Evolutionary conservation across 92 coral and sea anemone species (phyloP).

Genomic region (Epizoanthus stellaris): DNA sequence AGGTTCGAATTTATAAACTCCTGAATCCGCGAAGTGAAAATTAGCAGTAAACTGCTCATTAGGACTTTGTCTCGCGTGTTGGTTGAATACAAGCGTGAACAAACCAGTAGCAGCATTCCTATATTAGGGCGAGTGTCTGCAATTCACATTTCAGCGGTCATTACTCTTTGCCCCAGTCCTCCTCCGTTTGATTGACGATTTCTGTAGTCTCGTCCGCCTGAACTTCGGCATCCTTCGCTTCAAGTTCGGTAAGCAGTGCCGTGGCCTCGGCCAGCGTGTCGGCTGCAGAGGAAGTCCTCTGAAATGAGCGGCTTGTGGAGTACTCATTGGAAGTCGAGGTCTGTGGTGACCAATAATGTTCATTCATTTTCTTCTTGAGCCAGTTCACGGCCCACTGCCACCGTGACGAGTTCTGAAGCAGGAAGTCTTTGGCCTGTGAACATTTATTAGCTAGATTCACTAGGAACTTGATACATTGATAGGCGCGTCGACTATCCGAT

Average conservation of each 20-base stretch:
- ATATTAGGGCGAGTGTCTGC: neutral
- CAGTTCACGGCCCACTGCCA: constrained; percentile 98
- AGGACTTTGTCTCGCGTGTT: too few species aligned
- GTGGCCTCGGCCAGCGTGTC: constrained; percentile 94
- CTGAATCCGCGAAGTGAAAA: too few species aligned
- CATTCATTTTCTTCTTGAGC: constrained; percentile 90
- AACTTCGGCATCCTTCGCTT: constrained; percentile 84
- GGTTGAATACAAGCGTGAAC: too few species aligned
- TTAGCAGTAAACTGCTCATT: too few species aligned
- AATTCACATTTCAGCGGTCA: constrained; percentile 3
- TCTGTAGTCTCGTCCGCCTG: constrained; percentile 48
- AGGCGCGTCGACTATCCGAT: constrained; percentile 90
- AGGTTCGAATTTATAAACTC: too few species aligned
- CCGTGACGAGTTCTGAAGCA: constrained; percentile 90
- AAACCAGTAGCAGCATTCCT: neutral
- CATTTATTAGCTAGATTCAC: constrained; percentile 89
- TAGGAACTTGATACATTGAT: constrained; percentile 88
- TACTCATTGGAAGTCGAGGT: constrained; percentile 84
- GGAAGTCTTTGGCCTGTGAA: constrained; percentile 82
- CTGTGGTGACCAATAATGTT: constrained; percentile 93
- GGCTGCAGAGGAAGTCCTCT: constrained; percentile 90
- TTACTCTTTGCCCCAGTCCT: constrained; percentile 82
- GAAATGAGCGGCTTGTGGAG: constrained; percentile 89
- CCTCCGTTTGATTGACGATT: constrained; percentile 51
- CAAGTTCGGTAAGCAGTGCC: constrained; percentile 89